Conservation (phyloP, 1,140 invertebrate genomes). For the Sitobion miscanthi region DNA sequence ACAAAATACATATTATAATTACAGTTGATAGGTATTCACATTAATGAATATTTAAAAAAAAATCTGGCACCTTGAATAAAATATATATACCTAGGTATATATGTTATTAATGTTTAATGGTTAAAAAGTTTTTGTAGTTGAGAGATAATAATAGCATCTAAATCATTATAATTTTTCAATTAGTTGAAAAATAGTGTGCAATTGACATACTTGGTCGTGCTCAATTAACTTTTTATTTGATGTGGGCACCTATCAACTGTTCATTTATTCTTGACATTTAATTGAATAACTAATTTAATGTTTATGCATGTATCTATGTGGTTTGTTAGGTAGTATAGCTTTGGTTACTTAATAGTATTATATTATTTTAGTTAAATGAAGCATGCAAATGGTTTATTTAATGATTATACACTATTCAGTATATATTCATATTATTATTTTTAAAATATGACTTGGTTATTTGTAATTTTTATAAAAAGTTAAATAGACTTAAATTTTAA, state of each 20-base stretch:
- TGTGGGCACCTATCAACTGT: not conserved
- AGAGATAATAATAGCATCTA: not conserved
- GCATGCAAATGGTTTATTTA: not conserved
- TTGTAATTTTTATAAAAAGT: too few species aligned
- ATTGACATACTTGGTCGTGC: not conserved
- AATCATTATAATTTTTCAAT: not conserved
- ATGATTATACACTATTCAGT: not conserved
- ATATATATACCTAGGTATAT: too few species aligned
- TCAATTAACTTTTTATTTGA: not conserved
- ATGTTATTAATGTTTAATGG: not conserved
- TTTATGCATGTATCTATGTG: not conserved
- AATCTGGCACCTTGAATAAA: not conserved
- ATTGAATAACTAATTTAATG: not conserved
- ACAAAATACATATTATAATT: not conserved
- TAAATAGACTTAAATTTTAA: too few species aligned
- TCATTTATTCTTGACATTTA: not conserved
- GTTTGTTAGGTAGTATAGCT: not conserved
- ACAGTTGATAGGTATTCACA: not conserved
- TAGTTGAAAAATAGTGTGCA: not conserved
- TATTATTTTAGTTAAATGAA: not conserved
- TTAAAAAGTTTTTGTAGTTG: not conserved
- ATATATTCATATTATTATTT: not conserved
- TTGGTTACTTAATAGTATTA: not conserved
- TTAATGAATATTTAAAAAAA: not conserved
- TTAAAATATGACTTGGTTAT: too few species aligned